Percentiles rank a stretch among this genome's conserved stretches.
These are phyloP conservation scores for Opisthocomus hoazin DNA, from an alignment of 2,113 vertebrate genomes.

Conservation along the genomic window DNA sequence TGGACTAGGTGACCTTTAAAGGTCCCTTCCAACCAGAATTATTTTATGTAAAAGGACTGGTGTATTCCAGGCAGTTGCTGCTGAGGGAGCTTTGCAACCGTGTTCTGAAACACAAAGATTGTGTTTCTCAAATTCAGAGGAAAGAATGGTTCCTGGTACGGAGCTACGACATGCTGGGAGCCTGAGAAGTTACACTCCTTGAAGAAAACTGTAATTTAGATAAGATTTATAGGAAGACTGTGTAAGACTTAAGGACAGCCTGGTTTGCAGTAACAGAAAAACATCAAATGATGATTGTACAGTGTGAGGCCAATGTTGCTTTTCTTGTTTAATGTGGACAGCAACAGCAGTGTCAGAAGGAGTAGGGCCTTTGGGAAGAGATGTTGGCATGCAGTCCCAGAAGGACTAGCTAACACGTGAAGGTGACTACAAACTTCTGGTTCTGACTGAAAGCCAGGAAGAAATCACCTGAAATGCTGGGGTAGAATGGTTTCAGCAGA, in stretches of 20 bases:
- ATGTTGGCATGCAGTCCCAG: accelerated
- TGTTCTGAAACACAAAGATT: background rate
- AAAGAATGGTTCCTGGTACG: background rate
- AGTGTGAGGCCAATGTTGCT: background rate
- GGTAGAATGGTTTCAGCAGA: background rate
- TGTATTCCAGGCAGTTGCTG: background rate
- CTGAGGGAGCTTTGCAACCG: background rate
- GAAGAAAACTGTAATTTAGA: background rate
- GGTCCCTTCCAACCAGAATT: too few relatives aligned
- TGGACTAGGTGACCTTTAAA: too few relatives aligned
- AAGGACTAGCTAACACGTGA: background rate
- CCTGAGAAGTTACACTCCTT: background rate
- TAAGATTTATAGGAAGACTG: background rate
- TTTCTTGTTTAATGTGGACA: background rate
- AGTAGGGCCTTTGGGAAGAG: background rate
- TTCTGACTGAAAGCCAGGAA: background rate
- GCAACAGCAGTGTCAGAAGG: too few relatives aligned
- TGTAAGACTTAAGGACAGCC: background rate
- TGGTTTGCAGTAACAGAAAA: background rate
- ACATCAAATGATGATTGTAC: too few relatives aligned
- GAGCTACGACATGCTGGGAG: accelerated
- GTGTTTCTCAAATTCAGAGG: background rate
- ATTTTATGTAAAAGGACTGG: background rate
- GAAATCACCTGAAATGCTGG: background rate
- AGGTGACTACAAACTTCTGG: background rate